Evolutionary conservation across 2,113 vertebrate species (phyloP).

Genomic region (Odontesthes bonariensis): DNA sequence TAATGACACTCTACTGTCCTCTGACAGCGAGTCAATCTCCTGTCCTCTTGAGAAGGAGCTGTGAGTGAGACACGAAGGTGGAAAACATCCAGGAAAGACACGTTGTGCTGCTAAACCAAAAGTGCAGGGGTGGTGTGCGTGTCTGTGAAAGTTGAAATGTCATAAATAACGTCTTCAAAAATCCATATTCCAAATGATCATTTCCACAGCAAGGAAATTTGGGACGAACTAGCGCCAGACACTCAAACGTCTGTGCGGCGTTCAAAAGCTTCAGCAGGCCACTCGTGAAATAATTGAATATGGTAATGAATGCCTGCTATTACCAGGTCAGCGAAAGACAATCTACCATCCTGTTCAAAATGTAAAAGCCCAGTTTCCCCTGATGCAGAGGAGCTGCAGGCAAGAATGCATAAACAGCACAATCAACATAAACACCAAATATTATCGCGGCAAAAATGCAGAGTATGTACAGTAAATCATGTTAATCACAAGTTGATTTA

Average conservation of each 20-base stretch:
- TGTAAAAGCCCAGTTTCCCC: slow-evolving; percentile 35
- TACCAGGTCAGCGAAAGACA: slow-evolving; percentile 38
- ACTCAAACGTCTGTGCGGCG: slow-evolving; percentile 17
- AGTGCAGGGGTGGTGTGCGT: neutral
- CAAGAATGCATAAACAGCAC: slow-evolving; percentile 8
- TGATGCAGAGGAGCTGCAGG: slow-evolving; percentile 17
- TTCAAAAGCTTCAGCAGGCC: slow-evolving; percentile 37
- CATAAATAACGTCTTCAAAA: slow-evolving; percentile 21
- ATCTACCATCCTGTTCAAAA: slow-evolving; percentile 19
- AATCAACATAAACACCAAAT: slow-evolving; percentile 25
- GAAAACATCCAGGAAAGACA: slow-evolving; percentile 26
- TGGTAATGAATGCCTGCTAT: slow-evolving; percentile 44
- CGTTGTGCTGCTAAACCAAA: neutral
- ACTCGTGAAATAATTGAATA: slow-evolving; percentile 54
- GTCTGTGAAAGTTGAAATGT: neutral
- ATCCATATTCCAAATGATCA: slow-evolving; percentile 3
- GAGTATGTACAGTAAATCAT: neutral
- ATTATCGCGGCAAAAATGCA: neutral
- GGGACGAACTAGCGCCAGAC: slow-evolving; percentile 29
- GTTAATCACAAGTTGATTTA: slow-evolving; percentile 15
- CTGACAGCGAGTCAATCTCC: slow-evolving; percentile 10
- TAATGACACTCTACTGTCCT: slow-evolving; percentile 40
- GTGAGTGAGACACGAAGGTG: slow-evolving; percentile 31
- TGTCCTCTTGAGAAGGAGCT: neutral
- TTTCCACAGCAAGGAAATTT: slow-evolving; percentile 44